These are phyloP conservation scores for Agrilus planipennis DNA, from an alignment of 1,140 invertebrate species.

Conservation along the genomic window DNA sequence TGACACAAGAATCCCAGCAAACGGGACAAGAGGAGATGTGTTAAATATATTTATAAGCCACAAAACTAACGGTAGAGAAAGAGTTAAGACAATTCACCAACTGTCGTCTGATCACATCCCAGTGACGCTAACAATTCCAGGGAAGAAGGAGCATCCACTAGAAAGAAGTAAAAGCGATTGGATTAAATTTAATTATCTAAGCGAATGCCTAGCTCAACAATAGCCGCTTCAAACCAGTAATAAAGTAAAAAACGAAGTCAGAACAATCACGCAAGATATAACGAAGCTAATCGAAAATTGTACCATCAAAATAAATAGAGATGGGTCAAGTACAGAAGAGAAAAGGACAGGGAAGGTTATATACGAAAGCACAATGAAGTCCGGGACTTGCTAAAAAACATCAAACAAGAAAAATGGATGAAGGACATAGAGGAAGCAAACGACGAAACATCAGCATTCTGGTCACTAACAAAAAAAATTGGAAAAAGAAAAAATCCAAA, in stretches of 20 bases:
- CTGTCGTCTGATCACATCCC: slow-evolving; percentile 3
- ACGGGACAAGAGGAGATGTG: not conserved
- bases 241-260: too few relatives aligned
- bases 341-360: not conserved
- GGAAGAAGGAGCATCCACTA: not conserved
- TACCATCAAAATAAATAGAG: not conserved
- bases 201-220: too few relatives aligned
- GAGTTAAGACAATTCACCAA: not conserved
- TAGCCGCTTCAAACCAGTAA: too few relatives aligned
- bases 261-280: too few relatives aligned
- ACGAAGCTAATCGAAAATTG: too few relatives aligned
- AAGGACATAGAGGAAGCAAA: not conserved
- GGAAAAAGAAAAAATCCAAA: slow-evolving; percentile 2
- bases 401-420: not conserved
- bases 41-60: not conserved
- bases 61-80: not conserved
- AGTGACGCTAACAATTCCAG: not conserved
- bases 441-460: too few relatives aligned
- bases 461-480: not conserved
- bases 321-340: not conserved
- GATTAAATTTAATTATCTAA: slow-evolving; percentile 1
- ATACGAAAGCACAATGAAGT: not conserved
- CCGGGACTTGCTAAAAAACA: not conserved
- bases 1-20: not conserved
- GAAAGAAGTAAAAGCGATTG: too few relatives aligned